Base-by-base conservation (phyloP, 2,797 vertebrate species). In the Erithacus rubecula region DNA sequence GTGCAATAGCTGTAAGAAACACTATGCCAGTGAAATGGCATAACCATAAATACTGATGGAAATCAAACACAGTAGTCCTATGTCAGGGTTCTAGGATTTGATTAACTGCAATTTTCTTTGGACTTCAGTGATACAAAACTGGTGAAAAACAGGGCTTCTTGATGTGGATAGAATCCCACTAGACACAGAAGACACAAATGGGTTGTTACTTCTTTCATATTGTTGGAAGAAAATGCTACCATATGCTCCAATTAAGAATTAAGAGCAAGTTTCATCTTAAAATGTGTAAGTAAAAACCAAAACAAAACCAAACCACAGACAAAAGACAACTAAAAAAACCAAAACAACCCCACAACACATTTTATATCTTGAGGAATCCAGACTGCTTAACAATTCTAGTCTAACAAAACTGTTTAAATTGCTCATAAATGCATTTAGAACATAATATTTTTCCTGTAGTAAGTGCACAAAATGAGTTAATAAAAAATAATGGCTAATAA, bases 401-500 rank as follows among this genome's bases (percentile, higher is more conserved):
- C 32, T 77, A 90, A 83, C 11, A 60, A 39, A 47, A 80, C 27
- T 43, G 27, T 41, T 72, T 64, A 68, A 92, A 83, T 53, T 89
- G 43, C 14, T 77, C 18, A 13, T 41, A 83, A 52, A 70, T 0
- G 1, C 39, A 62, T 60, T 70, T 60, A 63, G 41, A 92, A n/a
- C 20, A 62, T 49, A 79, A 29, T 2, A 19, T 49, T 89, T 74
- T 87, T 87, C 64, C 44, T 53, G 8, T 22, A 75, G 22, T 70
- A 90, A 92, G 32, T 53, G 14, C 20, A 34, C 26, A 71, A 93
- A 92, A 62, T n/a, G 65, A 80, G 34, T 70, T 80, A 87, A 83
- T 80, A 91, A 93, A 91, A 95, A 37, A 12, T 5, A 92, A 69
- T 64, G 13, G 55, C 59, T 84, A 91, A 91, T 89, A 89, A 56